Conservation (phyloP, 2,797 vertebrate genomes). For the Eulemur albifrons region DNA sequence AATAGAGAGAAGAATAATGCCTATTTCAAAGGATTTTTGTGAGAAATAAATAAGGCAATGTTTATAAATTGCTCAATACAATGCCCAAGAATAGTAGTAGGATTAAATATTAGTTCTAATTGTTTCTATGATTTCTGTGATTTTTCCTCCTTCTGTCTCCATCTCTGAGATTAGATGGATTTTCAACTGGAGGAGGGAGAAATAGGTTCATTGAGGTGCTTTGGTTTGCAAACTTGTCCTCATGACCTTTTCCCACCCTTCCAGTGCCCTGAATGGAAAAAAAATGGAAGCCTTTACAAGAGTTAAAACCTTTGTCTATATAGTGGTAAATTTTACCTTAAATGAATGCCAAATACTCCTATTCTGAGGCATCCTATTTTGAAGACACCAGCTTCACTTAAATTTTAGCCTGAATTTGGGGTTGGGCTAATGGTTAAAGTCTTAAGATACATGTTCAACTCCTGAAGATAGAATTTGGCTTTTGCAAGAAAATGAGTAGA, state of each 20-base stretch:
- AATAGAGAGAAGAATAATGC: background rate
- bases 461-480: background rate
- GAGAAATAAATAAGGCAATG: background rate
- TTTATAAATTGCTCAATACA: background rate
- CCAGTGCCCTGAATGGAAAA: background rate
- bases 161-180: background rate
- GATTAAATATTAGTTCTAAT: background rate
- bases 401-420: background rate
- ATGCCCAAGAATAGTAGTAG: background rate
- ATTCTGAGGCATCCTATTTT: background rate
- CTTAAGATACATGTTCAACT: background rate
- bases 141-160: background rate
- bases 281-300: background rate
- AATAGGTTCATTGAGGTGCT: background rate
- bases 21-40: background rate
- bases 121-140: background rate
- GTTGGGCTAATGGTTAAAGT: background rate
- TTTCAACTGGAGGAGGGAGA: background rate
- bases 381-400: background rate
- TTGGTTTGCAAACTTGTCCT: background rate
- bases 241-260: fast-evolving
- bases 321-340: background rate
- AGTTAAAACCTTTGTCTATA: background rate
- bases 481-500: constrained; percentile 7
- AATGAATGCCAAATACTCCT: background rate